phyloP scores from a whole-genome alignment of 64 coral and sea anemone species.

The Montipora foliosa region DNA sequence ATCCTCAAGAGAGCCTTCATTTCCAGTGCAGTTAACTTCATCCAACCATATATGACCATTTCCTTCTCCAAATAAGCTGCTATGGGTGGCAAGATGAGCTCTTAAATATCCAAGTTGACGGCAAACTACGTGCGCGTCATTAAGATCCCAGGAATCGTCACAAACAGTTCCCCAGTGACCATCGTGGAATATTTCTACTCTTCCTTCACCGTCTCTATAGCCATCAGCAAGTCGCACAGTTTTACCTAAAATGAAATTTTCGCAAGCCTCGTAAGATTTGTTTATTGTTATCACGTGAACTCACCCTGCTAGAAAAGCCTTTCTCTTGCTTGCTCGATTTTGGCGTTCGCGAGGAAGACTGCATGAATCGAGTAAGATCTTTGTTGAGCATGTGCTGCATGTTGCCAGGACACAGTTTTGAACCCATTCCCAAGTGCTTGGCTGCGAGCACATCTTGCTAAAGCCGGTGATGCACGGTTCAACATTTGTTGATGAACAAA shows the following conservation, averaged over 20 bases:
- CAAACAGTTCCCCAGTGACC: conserved; percentile 45
- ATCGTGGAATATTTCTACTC: conserved; percentile 33
- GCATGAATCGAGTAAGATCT: no score
- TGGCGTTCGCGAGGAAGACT: no score
- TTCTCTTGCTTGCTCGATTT: no score
- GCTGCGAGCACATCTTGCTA: no score
- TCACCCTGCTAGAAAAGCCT: no score
- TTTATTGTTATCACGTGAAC: no score
- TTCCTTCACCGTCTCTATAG: conserved; percentile 1
- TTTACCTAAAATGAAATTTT: neutral
- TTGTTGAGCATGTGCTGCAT: no score
- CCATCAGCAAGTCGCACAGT: conserved; percentile 25
- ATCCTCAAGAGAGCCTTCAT: conserved; percentile 19
- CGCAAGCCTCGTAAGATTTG: neutral
- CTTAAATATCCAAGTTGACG: neutral
- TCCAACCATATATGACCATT: conserved; percentile 43
- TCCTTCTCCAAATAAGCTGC: neutral
- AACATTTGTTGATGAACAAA: no score
- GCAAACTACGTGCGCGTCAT: conserved; percentile 20
- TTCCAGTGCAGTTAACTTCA: conserved; percentile 2
- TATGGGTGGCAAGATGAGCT: neutral
- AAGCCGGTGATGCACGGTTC: no score
- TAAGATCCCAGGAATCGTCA: conserved; percentile 14
- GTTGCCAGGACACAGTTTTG: no score
- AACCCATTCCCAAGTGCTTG: no score